Percentiles rank a stretch among this genome's conserved stretches.
Conservation (phyloP, 2,113 vertebrate species). For the Gallinago jamesoni region DNA sequence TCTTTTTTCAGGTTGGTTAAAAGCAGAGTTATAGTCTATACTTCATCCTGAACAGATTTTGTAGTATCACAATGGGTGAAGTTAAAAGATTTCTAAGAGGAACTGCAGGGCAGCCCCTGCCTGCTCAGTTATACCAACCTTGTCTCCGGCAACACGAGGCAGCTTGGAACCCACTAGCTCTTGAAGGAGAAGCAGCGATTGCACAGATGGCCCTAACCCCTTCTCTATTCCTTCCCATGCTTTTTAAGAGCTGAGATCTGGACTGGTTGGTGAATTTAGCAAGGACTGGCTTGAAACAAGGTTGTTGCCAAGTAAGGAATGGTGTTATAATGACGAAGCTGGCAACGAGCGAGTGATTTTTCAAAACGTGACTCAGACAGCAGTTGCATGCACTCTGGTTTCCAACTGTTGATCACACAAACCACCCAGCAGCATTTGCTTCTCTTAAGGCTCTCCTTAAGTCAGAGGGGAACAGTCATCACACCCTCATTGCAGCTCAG, state of each 20-base stretch:
- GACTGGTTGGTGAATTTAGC: background rate
- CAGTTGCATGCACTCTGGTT: background rate
- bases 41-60: background rate
- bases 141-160: background rate
- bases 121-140: rapidly evolving
- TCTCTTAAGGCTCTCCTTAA: background rate
- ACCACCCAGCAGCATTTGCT: background rate
- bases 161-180: background rate
- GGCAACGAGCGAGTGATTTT: background rate
- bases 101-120: background rate
- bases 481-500: background rate
- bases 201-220: rapidly evolving
- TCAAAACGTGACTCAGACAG: slow-evolving; percentile 14
- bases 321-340: background rate
- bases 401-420: background rate
- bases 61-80: background rate
- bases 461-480: background rate
- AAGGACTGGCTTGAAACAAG: background rate
- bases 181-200: background rate
- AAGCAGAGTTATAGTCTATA: background rate
- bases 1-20: background rate
- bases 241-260: background rate
- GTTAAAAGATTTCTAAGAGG: background rate
- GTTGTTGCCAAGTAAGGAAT: background rate
- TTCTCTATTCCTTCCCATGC: background rate